phyloP scores from a whole-genome alignment of 2,797 vertebrate species.

The Poecilia velifera region DNA sequence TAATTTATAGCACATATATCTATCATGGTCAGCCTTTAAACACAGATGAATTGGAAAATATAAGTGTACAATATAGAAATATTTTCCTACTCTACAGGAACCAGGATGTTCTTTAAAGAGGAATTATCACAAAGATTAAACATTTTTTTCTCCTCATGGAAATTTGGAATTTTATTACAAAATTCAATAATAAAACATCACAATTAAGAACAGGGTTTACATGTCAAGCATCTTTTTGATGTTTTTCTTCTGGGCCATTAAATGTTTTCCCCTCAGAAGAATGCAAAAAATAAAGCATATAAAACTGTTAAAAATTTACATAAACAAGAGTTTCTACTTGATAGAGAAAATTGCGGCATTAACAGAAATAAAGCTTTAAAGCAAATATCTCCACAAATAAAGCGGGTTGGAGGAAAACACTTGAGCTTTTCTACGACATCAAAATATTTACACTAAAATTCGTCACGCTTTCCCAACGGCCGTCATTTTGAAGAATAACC shows the following conservation, averaged over 20 bases:
- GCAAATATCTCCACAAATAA: background rate
- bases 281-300: background rate
- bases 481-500: background rate
- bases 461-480: background rate
- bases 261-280: background rate
- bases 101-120: background rate
- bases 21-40: background rate
- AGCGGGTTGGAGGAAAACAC: background rate
- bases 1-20: background rate
- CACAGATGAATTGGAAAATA: no score
- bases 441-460: conserved; percentile 63
- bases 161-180: conserved; percentile 26
- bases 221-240: background rate
- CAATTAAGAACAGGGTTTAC: background rate
- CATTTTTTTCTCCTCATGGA: background rate
- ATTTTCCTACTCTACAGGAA: background rate
- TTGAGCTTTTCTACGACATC: background rate
- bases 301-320: background rate
- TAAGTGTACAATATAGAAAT: background rate
- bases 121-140: background rate
- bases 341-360: background rate
- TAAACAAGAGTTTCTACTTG: background rate
- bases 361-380: background rate
- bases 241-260: background rate
- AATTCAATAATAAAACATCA: background rate